Evolutionary conservation across 2,888 invertebrate species (phyloP).

Genomic region (Eulithis prunata): DNA sequence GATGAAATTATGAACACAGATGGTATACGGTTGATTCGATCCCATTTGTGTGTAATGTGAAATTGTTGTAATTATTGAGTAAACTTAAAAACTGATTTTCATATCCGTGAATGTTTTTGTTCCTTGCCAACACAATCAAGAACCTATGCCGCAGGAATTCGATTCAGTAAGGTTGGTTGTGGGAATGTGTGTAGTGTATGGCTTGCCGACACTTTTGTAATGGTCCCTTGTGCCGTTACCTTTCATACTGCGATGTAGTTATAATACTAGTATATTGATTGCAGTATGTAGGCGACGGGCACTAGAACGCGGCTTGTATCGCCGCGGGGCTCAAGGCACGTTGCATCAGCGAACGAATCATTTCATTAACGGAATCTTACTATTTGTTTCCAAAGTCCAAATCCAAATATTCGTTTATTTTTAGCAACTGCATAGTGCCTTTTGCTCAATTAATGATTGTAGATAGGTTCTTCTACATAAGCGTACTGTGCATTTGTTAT

Average conservation of each 20-base stretch:
- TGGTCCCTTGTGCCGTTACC: slow-evolving; percentile 40
- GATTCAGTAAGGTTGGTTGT: slow-evolving; percentile 52
- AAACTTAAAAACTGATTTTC: slow-evolving; percentile 34
- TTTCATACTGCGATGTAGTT: slow-evolving; percentile 4
- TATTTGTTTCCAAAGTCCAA: slow-evolving; percentile 62
- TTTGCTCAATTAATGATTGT: slow-evolving; percentile 77
- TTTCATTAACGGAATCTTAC: slow-evolving; percentile 53
- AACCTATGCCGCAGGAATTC: slow-evolving; percentile 50
- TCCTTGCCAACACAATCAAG: slow-evolving; percentile 51
- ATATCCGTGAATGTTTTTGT: slow-evolving; percentile 37
- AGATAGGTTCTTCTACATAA: slow-evolving; percentile 58
- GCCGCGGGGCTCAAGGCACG: slow-evolving; percentile 72
- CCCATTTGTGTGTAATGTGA: slow-evolving; percentile 42
- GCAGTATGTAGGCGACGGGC: slow-evolving; percentile 6
- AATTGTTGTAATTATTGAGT: slow-evolving; percentile 37
- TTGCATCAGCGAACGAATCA: slow-evolving; percentile 62
- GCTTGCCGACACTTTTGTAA: slow-evolving; percentile 56
- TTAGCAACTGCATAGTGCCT: slow-evolving; percentile 78
- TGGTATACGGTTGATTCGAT: slow-evolving; percentile 50
- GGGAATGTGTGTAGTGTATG: slow-evolving; percentile 47
- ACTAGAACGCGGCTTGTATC: slow-evolving; percentile 17
- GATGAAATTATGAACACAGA: slow-evolving; percentile 55
- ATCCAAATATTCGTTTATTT: slow-evolving; percentile 68
- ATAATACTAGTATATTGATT: background rate
- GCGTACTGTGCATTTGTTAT: slow-evolving; percentile 60